Evolutionary conservation across 2,888 invertebrate genomes (phyloP).

Genomic region (Diabrotica balteata): DNA sequence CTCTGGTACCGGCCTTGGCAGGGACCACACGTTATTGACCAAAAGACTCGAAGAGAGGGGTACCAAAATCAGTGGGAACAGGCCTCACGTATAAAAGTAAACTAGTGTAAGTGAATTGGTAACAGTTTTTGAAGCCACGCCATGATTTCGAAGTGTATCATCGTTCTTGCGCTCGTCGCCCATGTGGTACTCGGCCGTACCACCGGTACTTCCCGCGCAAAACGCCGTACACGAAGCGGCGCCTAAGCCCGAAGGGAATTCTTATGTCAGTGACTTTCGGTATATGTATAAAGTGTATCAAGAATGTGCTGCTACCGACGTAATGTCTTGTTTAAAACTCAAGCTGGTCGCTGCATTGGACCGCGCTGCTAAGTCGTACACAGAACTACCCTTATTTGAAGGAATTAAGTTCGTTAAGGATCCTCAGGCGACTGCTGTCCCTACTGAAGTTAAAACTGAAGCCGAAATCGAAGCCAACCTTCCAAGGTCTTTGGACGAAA

Average conservation of each 20-base stretch:
- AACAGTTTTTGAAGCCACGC: conserved; percentile 53
- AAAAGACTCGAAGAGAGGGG: conserved; percentile 22
- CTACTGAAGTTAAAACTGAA: conserved; percentile 62
- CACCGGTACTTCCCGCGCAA: conserved; percentile 58
- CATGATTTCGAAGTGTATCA: conserved; percentile 68
- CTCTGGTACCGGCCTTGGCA: conserved; percentile 11
- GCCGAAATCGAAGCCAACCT: conserved; percentile 74
- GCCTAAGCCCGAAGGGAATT: conserved; percentile 52
- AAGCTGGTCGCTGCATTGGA: conserved; percentile 81
- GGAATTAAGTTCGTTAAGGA: conserved; percentile 80
- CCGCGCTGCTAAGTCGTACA: conserved; percentile 69
- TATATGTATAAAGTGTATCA: conserved; percentile 81
- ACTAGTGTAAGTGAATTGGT: conserved; percentile 58
- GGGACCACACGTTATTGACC: conserved; percentile 26
- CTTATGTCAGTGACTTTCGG: conserved; percentile 71
- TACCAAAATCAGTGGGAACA: conserved; percentile 30
- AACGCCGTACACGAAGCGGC: conserved; percentile 57
- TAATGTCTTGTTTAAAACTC: conserved; percentile 78
- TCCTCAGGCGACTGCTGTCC: conserved; percentile 59
- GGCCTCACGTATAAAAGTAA: conserved; percentile 52
- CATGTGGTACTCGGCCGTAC: conserved; percentile 65
- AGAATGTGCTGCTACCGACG: conserved; percentile 75
- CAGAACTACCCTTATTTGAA: conserved; percentile 72
- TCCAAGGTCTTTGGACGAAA: conserved; percentile 76
- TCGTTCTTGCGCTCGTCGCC: conserved; percentile 66